phyloP scores from a whole-genome alignment of 2,797 vertebrate genomes.

The Geotrypetes seraphini region DNA sequence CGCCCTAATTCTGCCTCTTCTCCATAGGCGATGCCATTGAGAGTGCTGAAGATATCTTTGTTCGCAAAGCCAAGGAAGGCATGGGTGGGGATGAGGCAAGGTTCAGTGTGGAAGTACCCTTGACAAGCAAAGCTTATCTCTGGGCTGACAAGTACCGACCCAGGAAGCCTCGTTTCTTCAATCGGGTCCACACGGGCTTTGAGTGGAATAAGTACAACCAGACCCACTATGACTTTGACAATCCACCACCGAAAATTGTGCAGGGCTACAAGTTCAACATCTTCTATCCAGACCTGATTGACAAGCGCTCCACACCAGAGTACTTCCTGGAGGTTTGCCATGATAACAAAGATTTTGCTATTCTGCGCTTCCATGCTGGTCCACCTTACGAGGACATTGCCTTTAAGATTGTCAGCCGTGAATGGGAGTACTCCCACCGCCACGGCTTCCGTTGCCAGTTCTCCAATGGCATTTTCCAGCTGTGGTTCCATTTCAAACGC shows the following conservation, averaged over 20 bases:
- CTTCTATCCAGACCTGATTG: conserved; percentile 94
- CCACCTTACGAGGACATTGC: conserved; percentile 96
- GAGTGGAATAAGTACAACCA: conserved; percentile 99
- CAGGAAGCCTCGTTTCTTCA: conserved; percentile 94
- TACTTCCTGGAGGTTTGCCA: conserved; percentile 93
- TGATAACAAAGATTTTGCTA: conserved; percentile 93
- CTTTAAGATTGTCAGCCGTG: conserved; percentile 92
- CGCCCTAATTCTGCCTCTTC: too few relatives aligned
- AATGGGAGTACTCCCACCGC: conserved; percentile 95
- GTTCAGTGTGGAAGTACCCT: conserved; percentile 92
- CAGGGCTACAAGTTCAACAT: conserved; percentile 99
- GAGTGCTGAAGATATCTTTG: conserved; percentile 86
- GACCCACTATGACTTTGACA: conserved; percentile 96
- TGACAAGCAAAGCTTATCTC: conserved; percentile 88
- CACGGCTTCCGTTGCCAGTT: conserved; percentile 98
- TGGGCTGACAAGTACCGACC: conserved; percentile 98
- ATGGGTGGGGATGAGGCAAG: conserved; percentile 92
- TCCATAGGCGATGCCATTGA: conserved; percentile 76
- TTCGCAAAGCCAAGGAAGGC: conserved; percentile 84
- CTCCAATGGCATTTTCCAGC: conserved; percentile 92
- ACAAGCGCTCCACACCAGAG: conserved; percentile 90
- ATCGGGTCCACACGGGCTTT: conserved; percentile 93
- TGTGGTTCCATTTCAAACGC: conserved; percentile 97
- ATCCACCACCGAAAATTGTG: conserved; percentile 92
- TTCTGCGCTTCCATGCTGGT: conserved; percentile 86